phyloP scores from a whole-genome alignment of 2,888 invertebrate genomes.

The Cataglyphis rosenhaueri region DNA sequence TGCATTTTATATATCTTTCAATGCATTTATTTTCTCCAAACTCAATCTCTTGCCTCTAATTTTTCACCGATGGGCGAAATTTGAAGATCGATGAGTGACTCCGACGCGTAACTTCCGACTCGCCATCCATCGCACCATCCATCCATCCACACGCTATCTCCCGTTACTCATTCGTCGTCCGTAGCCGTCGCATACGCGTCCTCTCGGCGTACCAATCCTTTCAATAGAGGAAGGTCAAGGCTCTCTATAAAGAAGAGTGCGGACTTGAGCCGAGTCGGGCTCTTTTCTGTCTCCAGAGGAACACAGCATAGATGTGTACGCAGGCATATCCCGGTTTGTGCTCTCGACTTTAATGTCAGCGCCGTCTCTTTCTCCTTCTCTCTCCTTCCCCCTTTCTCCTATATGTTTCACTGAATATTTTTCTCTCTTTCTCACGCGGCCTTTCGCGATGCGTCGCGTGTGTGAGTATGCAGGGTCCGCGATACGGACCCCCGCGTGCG shows the following conservation, averaged over 20 bases:
- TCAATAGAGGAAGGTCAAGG: constrained; percentile 50
- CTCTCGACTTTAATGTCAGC: constrained; percentile 69
- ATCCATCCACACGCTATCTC: constrained; percentile 65
- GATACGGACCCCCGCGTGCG: constrained; percentile 59
- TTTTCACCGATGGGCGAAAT: neutral
- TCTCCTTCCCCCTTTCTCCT: neutral
- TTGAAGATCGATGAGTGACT: constrained; percentile 6
- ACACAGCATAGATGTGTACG: constrained; percentile 51
- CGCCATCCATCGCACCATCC: constrained; percentile 22
- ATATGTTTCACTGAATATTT: constrained; percentile 19
- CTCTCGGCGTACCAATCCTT: constrained; percentile 65
- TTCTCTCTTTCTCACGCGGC: constrained; percentile 30
- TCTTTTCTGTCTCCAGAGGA: constrained; percentile 64
- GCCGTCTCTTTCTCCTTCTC: constrained; percentile 54
- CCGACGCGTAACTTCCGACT: constrained; percentile 19
- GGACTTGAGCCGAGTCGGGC: constrained; percentile 45
- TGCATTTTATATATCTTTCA: neutral
- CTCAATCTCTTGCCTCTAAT: neutral
- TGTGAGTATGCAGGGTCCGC: constrained; percentile 58
- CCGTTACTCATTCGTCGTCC: constrained; percentile 71
- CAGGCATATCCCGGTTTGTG: constrained; percentile 63
- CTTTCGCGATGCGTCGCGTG: constrained; percentile 61
- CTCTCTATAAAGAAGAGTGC: constrained; percentile 59
- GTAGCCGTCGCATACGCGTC: constrained; percentile 61
- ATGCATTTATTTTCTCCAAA: neutral